Evolutionary conservation across 2,797 vertebrate species (phyloP), one percentile per base, ranked within the genome.

Genomic region (Oceanodroma leucorhoa): DNA sequence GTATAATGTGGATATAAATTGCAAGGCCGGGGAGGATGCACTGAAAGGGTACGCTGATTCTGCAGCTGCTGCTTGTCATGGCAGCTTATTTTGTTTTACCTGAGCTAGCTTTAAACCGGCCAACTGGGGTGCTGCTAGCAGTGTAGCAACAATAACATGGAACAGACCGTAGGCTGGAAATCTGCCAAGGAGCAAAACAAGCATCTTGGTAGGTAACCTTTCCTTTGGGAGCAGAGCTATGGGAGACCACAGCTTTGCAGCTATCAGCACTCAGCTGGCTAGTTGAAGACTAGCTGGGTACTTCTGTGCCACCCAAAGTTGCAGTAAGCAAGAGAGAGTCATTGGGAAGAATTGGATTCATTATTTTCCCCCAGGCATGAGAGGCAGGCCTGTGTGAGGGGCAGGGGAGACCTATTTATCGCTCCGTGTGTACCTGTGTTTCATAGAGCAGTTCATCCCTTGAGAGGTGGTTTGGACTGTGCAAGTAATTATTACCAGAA

Each of bases 51-150:
- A 19, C 1, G 2, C 40, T 67, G 45, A 70, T 67, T 32, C n/a
- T 32, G 45, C 58, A 85, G 60, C 46, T 81, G 30, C 48, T 86
- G 61, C 38, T 66, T 1, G 2, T 90, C 69, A 53, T 12, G 3
- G 55, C 20, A 88, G 60, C 67, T 88, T 46, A 7, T 86, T 71
- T 92, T 60, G 34, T 60, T 94, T 81, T 81, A 93, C 73, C 65
- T 78, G 70, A 64, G n/a, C 26, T 86, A 30, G 57, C 48, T 95
- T 83, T 70, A 65, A 81, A 64, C 16, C 2, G 4, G 13, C 45
- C 32, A 40, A 6, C 32, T 43, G 19, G 2, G 2, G 30, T 48
- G 45, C 48, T 79, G 57, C 9, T 9, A 21, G 26, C 34, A 61
- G 32, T 16, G 38, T 41, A 27, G 9, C 58, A 82, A 18, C 43